These are phyloP conservation scores for Lacanobia oleracea DNA, from an alignment of 2,888 invertebrate genomes.

Conservation along the genomic window DNA sequence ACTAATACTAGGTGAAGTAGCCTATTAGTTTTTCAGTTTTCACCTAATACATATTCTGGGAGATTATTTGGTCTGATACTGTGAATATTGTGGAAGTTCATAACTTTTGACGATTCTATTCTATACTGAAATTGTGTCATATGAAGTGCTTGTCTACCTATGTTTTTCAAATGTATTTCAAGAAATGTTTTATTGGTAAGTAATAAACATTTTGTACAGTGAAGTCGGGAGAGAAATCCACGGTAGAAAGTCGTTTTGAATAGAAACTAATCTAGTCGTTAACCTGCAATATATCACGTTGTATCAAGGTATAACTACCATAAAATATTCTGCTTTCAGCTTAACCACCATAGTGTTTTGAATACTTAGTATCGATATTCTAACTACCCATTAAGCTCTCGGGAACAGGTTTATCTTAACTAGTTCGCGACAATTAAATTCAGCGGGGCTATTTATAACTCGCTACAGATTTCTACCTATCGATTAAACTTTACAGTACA, in stretches of 20 bases:
- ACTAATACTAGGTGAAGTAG: not conserved
- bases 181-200: constrained; percentile 62
- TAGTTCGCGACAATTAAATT: constrained; percentile 60
- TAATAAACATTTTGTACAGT: constrained; percentile 69
- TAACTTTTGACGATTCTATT: not conserved
- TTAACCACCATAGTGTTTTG: constrained; percentile 67
- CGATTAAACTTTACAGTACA: constrained; percentile 39
- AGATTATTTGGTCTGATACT: not conserved
- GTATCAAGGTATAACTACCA: constrained; percentile 74
- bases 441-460: constrained; percentile 52
- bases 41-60: not conserved
- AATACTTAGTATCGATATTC: constrained; percentile 60
- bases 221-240: constrained; percentile 79
- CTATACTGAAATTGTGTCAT: constrained; percentile 3
- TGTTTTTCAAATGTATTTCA: constrained; percentile 50
- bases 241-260: constrained; percentile 86
- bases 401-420: constrained; percentile 61
- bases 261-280: constrained; percentile 85
- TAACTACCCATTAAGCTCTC: constrained; percentile 59
- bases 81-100: constrained; percentile 19
- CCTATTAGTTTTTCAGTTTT: constrained; percentile 1
- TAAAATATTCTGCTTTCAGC: constrained; percentile 80
- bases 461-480: constrained; percentile 55
- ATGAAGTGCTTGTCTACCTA: constrained; percentile 2
- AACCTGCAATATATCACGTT: constrained; percentile 80